A percentile compares a stretch with the other conserved stretches of the same genome.
These are phyloP conservation scores for Xestia xanthographa DNA, from an alignment of 2,888 invertebrate genomes.

Conservation along the genomic window DNA sequence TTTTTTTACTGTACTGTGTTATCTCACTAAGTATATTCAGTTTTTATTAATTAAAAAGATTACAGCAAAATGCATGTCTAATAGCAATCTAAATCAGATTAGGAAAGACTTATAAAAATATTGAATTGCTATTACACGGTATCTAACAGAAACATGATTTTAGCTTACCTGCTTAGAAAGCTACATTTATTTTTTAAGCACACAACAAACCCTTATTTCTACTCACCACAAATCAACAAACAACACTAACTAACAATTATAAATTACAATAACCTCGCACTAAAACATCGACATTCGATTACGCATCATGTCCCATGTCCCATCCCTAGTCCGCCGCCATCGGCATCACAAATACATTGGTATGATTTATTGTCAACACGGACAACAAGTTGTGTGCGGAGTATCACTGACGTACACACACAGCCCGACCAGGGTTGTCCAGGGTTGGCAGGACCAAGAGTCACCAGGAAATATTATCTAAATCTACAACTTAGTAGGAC, in stretches of 20 bases:
- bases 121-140: not conserved
- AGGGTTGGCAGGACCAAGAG: constrained; percentile 46
- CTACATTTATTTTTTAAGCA: not conserved
- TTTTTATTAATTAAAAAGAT: too few relatives aligned
- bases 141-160: not conserved
- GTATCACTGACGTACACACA: constrained; percentile 81
- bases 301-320: constrained; percentile 4
- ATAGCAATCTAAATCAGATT: not conserved
- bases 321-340: constrained; percentile 71
- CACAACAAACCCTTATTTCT: not conserved
- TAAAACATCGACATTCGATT: constrained; percentile 30
- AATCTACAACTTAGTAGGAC: too few relatives aligned
- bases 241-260: not conserved
- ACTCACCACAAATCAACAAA: constrained; percentile 2
- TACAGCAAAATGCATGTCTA: not conserved
- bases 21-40: too few relatives aligned
- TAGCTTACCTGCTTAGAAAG: not conserved
- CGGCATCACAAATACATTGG: constrained; percentile 88
- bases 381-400: constrained; percentile 85
- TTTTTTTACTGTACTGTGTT: too few relatives aligned
- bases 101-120: not conserved
- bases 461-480: not conserved
- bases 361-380: constrained; percentile 90
- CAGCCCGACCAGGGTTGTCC: constrained; percentile 39
- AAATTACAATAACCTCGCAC: not conserved